Evolutionary conservation across 2,113 vertebrate genomes (phyloP).

Genomic region (Dromas ardeola): DNA sequence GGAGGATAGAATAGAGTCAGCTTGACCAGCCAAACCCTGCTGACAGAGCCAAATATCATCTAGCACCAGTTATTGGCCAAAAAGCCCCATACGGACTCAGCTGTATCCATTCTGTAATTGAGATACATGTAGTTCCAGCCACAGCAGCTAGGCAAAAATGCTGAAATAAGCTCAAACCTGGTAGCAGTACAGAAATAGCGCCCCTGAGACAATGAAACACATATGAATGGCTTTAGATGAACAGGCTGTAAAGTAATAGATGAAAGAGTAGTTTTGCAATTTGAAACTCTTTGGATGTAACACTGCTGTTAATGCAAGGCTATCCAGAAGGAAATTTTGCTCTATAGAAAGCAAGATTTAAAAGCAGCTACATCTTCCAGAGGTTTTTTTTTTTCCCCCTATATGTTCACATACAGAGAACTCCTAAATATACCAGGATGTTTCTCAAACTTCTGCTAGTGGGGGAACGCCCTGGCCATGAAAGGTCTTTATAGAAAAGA

Average conservation of each 20-base stretch:
- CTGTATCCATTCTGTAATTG: not conserved
- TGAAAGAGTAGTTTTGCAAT: not conserved
- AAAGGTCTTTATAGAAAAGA: not conserved
- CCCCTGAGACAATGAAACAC: not conserved
- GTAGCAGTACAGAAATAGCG: not conserved
- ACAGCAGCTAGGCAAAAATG: not conserved
- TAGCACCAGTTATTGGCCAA: not conserved
- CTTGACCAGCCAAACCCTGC: constrained; percentile 23
- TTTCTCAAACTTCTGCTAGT: not conserved
- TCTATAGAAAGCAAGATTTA: not conserved
- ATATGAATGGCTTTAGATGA: not conserved
- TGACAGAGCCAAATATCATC: not conserved
- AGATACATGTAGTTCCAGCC: not conserved
- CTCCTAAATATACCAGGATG: not conserved
- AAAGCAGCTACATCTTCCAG: not conserved
- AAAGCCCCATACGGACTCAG: not conserved
- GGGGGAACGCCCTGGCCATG: not conserved
- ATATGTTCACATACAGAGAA: not conserved
- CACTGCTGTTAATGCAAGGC: not conserved
- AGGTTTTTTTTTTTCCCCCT: not conserved
- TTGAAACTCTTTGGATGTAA: not conserved
- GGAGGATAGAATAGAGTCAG: constrained; percentile 2
- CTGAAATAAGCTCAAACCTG: not conserved
- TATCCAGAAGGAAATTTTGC: not conserved
- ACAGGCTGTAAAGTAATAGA: not conserved